Evolutionary conservation across 2,888 invertebrate genomes (phyloP).

Genomic region (Sacculina carcini): DNA sequence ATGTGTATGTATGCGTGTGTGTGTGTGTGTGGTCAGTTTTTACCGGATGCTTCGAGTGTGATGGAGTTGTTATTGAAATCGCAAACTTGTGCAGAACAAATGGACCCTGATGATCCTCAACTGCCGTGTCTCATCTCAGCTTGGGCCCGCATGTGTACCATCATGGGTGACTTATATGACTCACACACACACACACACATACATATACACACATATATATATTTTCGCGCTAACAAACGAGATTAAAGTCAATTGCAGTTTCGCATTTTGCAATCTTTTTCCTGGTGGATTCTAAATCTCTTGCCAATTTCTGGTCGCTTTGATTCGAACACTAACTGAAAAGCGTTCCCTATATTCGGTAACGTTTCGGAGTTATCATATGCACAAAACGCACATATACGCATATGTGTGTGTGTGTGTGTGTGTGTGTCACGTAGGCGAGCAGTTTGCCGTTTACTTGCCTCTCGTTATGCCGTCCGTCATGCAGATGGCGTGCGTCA

Average conservation of each 20-base stretch:
- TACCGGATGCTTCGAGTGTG: conserved; percentile 53
- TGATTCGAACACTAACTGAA: no score
- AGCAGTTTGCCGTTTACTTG: conserved; percentile 65
- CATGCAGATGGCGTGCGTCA: conserved; percentile 66
- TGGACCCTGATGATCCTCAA: conserved; percentile 87
- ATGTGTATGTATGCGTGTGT: background rate
- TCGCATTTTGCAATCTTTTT: no score
- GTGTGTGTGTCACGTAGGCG: conserved; percentile 24
- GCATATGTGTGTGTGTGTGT: background rate
- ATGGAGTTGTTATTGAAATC: conserved; percentile 83
- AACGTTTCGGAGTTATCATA: no score
- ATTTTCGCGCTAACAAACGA: no score
- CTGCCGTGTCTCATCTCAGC: conserved; percentile 93
- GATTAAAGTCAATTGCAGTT: no score
- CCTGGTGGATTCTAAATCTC: no score
- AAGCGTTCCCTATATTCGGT: no score
- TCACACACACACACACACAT: no score
- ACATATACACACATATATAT: no score
- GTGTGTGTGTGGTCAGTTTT: conserved; percentile 30
- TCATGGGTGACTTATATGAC: conserved; percentile 33
- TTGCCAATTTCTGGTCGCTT: no score
- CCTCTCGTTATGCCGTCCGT: conserved; percentile 90
- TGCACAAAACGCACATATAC: no score
- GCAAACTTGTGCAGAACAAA: conserved; percentile 45
- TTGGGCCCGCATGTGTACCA: conserved; percentile 96